Conservation (phyloP, 2,888 invertebrate species). For the Zygothrica quintamaculata region DNA sequence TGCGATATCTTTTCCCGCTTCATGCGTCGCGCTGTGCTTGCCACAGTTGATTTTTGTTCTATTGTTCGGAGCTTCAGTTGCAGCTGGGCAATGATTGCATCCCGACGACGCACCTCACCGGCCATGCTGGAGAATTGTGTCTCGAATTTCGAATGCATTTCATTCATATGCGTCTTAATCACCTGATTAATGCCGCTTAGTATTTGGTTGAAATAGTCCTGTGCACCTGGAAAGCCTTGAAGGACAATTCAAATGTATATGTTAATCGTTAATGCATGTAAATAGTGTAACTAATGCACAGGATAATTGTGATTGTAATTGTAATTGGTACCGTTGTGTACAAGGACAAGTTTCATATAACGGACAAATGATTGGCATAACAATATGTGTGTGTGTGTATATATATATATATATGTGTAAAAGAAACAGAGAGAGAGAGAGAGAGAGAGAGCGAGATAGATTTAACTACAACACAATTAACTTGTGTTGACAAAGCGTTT, state of each 20-base stretch:
- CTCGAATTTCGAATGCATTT: slow-evolving; percentile 89
- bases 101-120: slow-evolving; percentile 91
- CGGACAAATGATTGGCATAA: no score
- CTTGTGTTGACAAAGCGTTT: slow-evolving; percentile 24
- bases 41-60: slow-evolving; percentile 77
- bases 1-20: slow-evolving; percentile 63
- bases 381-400: background rate
- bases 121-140: slow-evolving; percentile 91
- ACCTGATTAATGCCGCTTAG: slow-evolving; percentile 92
- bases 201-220: slow-evolving; percentile 92
- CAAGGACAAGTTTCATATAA: no score
- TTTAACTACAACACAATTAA: slow-evolving; percentile 29
- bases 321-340: slow-evolving; percentile 24
- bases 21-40: slow-evolving; percentile 43
- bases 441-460: background rate
- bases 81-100: slow-evolving; percentile 91
- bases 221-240: slow-evolving; percentile 89
- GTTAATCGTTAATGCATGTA: background rate
- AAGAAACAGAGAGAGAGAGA: background rate
- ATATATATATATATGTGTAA: background rate
- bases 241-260: slow-evolving; percentile 34
- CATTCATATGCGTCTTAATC: slow-evolving; percentile 90
- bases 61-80: slow-evolving; percentile 90
- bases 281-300: background rate
- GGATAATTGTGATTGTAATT: no score